Evolutionary conservation across 2,113 vertebrate genomes (phyloP).

Genomic region (Orthonyx spaldingii): DNA sequence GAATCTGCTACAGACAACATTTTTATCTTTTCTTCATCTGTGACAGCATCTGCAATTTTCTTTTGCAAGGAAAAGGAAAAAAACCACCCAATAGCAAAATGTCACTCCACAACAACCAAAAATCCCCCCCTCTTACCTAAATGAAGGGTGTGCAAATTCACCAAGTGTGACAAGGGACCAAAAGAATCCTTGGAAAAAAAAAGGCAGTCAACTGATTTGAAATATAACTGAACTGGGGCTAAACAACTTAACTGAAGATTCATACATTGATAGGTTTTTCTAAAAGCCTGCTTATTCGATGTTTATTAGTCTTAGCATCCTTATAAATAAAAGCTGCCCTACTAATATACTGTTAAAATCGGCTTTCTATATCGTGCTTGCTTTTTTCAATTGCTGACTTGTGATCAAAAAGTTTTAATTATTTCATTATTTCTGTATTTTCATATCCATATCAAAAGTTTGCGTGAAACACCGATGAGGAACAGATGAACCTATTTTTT

Average conservation of each 20-base stretch:
- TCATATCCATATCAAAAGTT: background rate
- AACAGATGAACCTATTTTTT: background rate
- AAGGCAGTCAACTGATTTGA: background rate
- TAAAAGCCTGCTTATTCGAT: background rate
- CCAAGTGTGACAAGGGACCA: background rate
- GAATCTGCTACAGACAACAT: background rate
- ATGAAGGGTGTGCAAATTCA: background rate
- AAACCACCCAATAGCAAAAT: fast-evolving
- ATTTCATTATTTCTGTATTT: background rate
- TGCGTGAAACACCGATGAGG: background rate
- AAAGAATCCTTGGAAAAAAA: background rate
- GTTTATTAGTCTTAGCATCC: background rate
- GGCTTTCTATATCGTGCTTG: fast-evolving
- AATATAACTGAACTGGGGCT: background rate
- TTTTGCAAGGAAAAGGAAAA: background rate
- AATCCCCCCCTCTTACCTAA: fast-evolving
- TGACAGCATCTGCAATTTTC: background rate
- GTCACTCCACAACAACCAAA: background rate
- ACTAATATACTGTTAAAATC: background rate
- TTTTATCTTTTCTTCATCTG: background rate
- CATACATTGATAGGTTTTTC: background rate
- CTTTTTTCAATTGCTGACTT: background rate
- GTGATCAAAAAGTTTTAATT: background rate
- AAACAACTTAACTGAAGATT: background rate
- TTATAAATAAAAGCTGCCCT: background rate